Percentiles rank a stretch among this genome's conserved stretches.
These are phyloP conservation scores for Odobenus rosmarus DNA, from an alignment of 2,113 vertebrate species.

Conservation along the genomic window DNA sequence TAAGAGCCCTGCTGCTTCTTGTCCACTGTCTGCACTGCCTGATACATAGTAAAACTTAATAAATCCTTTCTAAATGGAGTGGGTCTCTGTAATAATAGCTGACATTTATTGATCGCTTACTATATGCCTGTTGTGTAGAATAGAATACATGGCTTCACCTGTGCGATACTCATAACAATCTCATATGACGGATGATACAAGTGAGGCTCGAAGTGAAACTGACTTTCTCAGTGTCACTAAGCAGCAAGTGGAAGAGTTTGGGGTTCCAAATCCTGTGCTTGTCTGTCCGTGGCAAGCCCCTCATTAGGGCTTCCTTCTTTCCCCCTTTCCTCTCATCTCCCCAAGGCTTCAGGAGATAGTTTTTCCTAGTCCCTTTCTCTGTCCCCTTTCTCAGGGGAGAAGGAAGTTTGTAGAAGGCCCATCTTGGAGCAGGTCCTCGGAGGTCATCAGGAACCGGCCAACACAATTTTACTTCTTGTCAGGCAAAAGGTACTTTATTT, in stretches of 20 bases:
- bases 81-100: background rate
- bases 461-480: background rate
- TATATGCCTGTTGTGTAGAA: background rate
- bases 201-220: background rate
- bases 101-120: background rate
- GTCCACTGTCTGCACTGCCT: background rate
- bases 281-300: background rate
- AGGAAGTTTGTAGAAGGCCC: background rate
- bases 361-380: background rate
- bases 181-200: background rate
- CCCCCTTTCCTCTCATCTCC: background rate
- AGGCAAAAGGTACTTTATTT: background rate
- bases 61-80: background rate
- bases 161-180: background rate
- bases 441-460: background rate
- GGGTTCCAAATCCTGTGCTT: background rate
- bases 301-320: background rate
- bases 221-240: background rate
- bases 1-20: background rate
- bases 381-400: background rate
- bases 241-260: background rate
- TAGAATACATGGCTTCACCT: background rate
- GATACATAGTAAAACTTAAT: background rate
- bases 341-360: background rate
- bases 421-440: background rate